Evolutionary conservation across 2,797 vertebrate genomes (phyloP), one percentile per base, ranked within the genome.

Genomic region (Karalla daura): DNA sequence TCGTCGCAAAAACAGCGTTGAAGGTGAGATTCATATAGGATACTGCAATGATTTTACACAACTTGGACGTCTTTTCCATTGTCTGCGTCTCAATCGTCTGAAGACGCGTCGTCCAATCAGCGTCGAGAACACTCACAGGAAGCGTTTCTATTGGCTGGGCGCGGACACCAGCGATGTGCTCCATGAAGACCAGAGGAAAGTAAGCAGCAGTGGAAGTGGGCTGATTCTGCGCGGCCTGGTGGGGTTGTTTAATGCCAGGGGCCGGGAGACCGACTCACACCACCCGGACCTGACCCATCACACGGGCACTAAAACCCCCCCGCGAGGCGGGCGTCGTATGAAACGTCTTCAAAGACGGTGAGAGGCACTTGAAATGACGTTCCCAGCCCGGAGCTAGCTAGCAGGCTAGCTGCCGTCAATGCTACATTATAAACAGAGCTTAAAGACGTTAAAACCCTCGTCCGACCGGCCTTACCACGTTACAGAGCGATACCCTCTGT

Each of bases 181-280:
- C 71, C 69, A 21, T 17, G 18, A 18, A 13, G 25, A 45, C 1
- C 12, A 40, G 52, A 47, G 50, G 47, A 51, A 65, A 54, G 44
- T 15, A 41, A 44, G 18, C 51, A 56, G 15, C 28, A n/a, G 74
- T 47, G 18, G 58, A 40, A 63, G 54, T 74, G 51, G 53, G 44
- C 37, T 79, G 83, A 68, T 73, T 66, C 5, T 55, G 35, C 61
- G 81, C 65, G 91, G 91, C 90, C 90, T 89, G 47, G 55, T 4
- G 60, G n/a, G 70, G 56, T 44, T 81, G 63, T 52, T 66, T 76
- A 5, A 53, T 68, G 33, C 33, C 6, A 50, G 62, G 47, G 28
- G 52, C 32, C 55, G 30, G 27, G 36, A 77, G 70, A 76, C 65
- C 49, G 62, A 62, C 59, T 49, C 46, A 41, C 56, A 23, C n/a